Percentiles rank a stretch among this genome's conserved stretches.
These are phyloP conservation scores for Microtus oregoni DNA, from an alignment of 2,113 vertebrate species.

Conservation along the genomic window DNA sequence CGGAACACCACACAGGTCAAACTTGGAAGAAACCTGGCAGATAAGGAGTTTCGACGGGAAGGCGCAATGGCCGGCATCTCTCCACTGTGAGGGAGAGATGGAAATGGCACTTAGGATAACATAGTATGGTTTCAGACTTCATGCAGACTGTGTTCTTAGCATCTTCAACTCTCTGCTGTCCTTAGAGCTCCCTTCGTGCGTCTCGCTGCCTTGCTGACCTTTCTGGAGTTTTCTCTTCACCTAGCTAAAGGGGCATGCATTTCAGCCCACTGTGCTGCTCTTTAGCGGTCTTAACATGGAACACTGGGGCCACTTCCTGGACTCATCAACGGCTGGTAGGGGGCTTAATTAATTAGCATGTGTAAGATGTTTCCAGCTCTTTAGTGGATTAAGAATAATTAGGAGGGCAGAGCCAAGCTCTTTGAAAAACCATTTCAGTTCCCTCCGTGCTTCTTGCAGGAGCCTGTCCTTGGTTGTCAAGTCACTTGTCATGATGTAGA, in stretches of 20 bases:
- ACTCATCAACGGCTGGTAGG: conserved; percentile 52
- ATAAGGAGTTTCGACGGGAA: neutral
- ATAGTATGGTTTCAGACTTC: neutral
- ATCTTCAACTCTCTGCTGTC: neutral
- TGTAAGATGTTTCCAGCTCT: conserved; percentile 60
- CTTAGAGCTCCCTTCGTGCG: neutral
- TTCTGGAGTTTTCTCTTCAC: neutral
- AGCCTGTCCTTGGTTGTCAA: conserved; percentile 9
- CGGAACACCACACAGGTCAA: neutral
- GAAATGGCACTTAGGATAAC: neutral
- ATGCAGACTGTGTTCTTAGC: neutral
- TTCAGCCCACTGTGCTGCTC: neutral
- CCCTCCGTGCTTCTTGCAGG: conserved; percentile 58
- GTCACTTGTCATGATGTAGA: conserved; percentile 60
- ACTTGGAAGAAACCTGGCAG: neutral
- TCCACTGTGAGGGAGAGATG: neutral
- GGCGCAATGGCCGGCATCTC: neutral
- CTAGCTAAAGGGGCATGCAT: neutral
- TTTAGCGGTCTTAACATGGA: neutral
- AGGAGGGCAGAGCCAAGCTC: conserved; percentile 58
- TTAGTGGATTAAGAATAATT: conserved; percentile 71
- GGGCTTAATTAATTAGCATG: conserved; percentile 71
- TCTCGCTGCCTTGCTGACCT: neutral
- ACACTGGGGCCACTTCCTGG: neutral
- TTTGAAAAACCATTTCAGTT: conserved; percentile 50